phyloP scores from a whole-genome alignment of 1,140 invertebrate genomes.

The Chionoecetes opilio region DNA sequence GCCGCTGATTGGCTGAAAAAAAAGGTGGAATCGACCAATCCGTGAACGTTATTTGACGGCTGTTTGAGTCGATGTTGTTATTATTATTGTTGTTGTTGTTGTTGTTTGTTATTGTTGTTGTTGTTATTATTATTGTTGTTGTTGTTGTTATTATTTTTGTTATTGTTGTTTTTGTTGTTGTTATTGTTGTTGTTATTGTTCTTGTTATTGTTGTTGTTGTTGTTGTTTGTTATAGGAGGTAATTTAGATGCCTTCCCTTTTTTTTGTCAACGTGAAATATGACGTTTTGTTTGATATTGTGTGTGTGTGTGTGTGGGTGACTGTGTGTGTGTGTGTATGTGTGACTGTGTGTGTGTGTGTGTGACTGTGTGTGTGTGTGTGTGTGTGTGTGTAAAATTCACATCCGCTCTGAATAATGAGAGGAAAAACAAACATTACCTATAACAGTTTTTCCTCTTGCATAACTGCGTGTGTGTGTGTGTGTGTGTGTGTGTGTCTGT shows the following conservation, averaged over 20 bases:
- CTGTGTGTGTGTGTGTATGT: background rate
- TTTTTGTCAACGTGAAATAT: no score
- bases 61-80: background rate
- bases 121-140: background rate
- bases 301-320: background rate
- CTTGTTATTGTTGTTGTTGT: background rate
- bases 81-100: background rate
- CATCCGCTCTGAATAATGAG: no score
- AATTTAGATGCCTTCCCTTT: no score
- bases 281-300: no score
- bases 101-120: background rate
- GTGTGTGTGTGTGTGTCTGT: no score
- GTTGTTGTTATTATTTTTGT: background rate
- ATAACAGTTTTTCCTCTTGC: no score
- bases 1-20: background rate
- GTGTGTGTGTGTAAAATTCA: slow-evolving; percentile 4
- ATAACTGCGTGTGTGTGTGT: no score
- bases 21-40: background rate
- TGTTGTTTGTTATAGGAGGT: background rate
- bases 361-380: slow-evolving; percentile 16
- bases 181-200: background rate
- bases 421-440: no score
- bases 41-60: background rate
- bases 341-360: slow-evolving; percentile 6
- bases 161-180: background rate